Conservation (phyloP, 2,797 vertebrate genomes). For the Centropyge bicolor region DNA sequence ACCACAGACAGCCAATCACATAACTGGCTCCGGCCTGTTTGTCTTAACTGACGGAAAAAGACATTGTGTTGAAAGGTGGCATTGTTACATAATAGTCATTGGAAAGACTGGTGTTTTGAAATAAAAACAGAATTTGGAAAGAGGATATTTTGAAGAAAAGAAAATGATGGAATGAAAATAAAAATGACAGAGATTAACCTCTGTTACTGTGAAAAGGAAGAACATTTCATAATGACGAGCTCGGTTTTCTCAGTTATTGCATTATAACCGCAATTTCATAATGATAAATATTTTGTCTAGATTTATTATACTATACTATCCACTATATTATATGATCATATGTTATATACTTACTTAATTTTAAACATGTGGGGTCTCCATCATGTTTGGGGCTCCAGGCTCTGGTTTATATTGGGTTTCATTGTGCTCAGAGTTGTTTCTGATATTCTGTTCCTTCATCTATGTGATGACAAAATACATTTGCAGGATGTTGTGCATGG, state of each 20-base stretch:
- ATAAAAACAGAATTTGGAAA: not conserved
- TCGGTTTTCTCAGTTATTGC: too few relatives aligned
- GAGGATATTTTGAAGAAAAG: too few relatives aligned
- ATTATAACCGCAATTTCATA: not conserved
- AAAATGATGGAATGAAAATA: not conserved
- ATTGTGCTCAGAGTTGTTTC: too few relatives aligned
- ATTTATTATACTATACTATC: too few relatives aligned
- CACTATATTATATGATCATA: not conserved
- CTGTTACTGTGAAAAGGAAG: not conserved
- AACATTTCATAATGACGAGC: not conserved
- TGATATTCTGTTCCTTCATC: too few relatives aligned
- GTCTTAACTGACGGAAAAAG: not conserved
- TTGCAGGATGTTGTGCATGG: too few relatives aligned
- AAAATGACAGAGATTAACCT: not conserved
- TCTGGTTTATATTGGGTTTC: not conserved
- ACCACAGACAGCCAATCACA: not conserved
- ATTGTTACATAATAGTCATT: not conserved
- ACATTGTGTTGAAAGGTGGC: not conserved
- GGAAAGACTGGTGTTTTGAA: not conserved
- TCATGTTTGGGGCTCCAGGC: not conserved
- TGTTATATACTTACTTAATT: not conserved
- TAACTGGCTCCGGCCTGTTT: not conserved
- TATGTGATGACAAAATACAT: too few relatives aligned
- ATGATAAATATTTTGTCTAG: not conserved
- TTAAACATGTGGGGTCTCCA: not conserved